phyloP scores from a whole-genome alignment of 2,113 vertebrate genomes.

The Neotoma lepida region DNA sequence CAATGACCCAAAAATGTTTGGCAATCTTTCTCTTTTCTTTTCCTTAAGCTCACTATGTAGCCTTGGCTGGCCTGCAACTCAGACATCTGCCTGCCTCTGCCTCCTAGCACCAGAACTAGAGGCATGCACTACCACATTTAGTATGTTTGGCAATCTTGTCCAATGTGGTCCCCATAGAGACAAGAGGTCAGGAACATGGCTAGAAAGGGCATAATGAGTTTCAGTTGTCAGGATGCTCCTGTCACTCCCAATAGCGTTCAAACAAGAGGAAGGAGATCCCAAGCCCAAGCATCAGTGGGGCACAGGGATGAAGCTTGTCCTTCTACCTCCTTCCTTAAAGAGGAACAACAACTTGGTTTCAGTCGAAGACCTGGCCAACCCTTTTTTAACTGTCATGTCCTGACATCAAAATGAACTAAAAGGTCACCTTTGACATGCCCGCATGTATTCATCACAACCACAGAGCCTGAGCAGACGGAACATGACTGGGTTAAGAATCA shows the following conservation, averaged over 20 bases:
- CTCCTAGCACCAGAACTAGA: neutral
- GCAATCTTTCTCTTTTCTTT: neutral
- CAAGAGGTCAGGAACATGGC: neutral
- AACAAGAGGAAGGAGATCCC: neutral
- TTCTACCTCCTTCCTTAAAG: too few relatives aligned
- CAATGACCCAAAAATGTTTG: neutral
- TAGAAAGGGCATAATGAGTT: neutral
- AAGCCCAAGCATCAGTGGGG: too few relatives aligned
- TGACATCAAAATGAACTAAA: neutral
- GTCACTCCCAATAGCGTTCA: fast-evolving
- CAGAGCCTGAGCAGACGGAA: neutral
- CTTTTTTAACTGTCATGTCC: neutral
- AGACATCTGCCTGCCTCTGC: neutral
- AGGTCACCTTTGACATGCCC: neutral
- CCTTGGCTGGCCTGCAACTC: neutral
- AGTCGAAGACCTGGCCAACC: neutral
- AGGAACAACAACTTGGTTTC: neutral
- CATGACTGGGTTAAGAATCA: neutral
- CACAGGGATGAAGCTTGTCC: neutral
- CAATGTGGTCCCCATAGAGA: neutral
- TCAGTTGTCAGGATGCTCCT: neutral
- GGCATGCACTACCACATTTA: fast-evolving
- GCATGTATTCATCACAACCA: neutral
- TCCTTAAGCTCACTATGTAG: neutral
- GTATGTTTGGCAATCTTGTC: neutral